A percentile compares a stretch with the other conserved stretches of the same genome.
Conservation (phyloP, 2,888 invertebrate genomes). For the Cerastoderma edule region DNA sequence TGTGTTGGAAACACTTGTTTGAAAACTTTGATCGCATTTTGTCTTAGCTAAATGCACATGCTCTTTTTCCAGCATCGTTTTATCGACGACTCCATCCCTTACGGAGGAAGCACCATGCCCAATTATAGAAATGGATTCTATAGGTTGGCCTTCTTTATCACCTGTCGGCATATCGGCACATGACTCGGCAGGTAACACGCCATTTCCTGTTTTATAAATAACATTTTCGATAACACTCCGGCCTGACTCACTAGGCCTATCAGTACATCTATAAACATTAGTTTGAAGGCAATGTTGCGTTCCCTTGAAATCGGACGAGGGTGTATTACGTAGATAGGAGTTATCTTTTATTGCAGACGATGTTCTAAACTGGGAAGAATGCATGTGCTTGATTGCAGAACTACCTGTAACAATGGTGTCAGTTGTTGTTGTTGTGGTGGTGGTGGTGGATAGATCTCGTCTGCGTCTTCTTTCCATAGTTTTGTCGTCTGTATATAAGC, state of each 20-base stretch:
- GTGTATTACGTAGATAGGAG: conserved; percentile 27
- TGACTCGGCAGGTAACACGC: conserved; percentile 7
- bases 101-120: too few relatives aligned
- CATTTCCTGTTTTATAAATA: conserved; percentile 53
- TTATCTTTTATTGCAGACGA: conserved; percentile 39
- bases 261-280: conserved; percentile 38
- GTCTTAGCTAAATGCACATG: too few relatives aligned
- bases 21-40: too few relatives aligned
- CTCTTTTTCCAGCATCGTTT: too few relatives aligned
- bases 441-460: neutral
- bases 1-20: too few relatives aligned
- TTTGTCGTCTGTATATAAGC: neutral
- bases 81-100: too few relatives aligned
- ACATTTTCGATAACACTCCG: conserved; percentile 42
- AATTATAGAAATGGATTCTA: too few relatives aligned
- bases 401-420: conserved; percentile 23
- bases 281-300: conserved; percentile 34
- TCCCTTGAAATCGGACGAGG: conserved; percentile 26
- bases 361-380: conserved; percentile 26
- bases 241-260: conserved; percentile 34
- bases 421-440: too few relatives aligned
- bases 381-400: conserved; percentile 12
- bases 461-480: conserved; percentile 16
- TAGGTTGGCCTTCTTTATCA: too few relatives aligned
- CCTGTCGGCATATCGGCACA: neutral